phyloP scores from a whole-genome alignment of 2,888 invertebrate species.

The Phyllotreta striolata region DNA sequence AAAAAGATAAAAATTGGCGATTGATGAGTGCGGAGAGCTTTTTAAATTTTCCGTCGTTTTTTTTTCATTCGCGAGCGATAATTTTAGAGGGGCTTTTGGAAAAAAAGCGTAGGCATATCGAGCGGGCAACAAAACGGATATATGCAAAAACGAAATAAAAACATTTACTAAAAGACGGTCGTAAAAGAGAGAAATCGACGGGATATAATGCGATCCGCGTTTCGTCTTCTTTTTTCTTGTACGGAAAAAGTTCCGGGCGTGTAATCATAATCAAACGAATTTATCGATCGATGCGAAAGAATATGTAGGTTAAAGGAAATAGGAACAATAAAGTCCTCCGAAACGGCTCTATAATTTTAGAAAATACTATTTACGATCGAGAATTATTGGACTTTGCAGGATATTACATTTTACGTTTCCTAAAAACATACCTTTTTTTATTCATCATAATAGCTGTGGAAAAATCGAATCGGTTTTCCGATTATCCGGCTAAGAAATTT shows the following conservation, averaged over 20 bases:
- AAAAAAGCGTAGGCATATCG: conserved; percentile 6
- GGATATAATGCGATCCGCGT: conserved; percentile 4
- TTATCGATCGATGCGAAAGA: conserved; percentile 19
- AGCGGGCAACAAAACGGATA: conserved; percentile 6
- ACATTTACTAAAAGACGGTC: conserved; percentile 15
- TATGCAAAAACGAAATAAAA: conserved; percentile 15
- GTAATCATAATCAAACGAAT: conserved; percentile 22
- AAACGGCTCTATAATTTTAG: conserved; percentile 23
- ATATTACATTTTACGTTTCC: conserved; percentile 23
- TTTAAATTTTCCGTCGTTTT: neutral
- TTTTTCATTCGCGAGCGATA: neutral
- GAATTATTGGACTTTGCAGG: conserved; percentile 22
- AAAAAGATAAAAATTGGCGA: too few relatives aligned
- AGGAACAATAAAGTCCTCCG: conserved; percentile 20
- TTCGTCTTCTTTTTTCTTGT: conserved; percentile 10
- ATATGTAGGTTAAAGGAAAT: conserved; percentile 24
- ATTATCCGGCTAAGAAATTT: conserved; percentile 11
- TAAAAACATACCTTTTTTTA: conserved; percentile 22
- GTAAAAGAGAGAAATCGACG: conserved; percentile 11
- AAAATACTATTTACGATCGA: conserved; percentile 18
- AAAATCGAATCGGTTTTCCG: conserved; percentile 15
- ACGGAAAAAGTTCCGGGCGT: conserved; percentile 15
- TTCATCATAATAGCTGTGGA: conserved; percentile 3
- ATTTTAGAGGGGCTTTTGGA: neutral
- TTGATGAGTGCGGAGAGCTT: too few relatives aligned